Conservation (phyloP, 2,797 vertebrate species). For the Protonibea diacanthus region DNA sequence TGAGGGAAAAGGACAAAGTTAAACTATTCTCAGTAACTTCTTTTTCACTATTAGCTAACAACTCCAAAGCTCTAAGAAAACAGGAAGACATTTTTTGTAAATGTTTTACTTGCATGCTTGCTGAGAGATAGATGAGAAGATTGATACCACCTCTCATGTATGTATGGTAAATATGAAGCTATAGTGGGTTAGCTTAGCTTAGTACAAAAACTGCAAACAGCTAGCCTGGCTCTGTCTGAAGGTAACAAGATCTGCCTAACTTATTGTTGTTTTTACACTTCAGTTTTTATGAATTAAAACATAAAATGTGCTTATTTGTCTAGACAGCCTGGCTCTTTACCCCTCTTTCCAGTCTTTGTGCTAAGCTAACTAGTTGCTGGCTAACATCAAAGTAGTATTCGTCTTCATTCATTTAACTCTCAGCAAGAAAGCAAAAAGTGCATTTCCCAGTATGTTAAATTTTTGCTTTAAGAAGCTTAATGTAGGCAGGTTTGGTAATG, state of each 20-base stretch:
- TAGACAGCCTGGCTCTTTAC: too few relatives aligned
- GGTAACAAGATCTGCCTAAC: too few relatives aligned
- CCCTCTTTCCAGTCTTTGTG: background rate
- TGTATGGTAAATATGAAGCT: background rate
- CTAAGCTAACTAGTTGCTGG: background rate
- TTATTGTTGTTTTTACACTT: background rate
- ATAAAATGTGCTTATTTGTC: background rate
- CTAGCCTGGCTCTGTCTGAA: background rate
- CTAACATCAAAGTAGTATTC: background rate
- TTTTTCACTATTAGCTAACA: background rate
- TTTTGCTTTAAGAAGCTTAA: background rate
- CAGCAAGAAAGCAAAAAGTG: rapidly evolving
- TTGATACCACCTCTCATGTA: background rate
- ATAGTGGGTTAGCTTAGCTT: background rate
- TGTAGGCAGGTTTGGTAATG: background rate
- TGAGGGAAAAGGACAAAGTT: background rate
- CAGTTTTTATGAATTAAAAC: background rate
- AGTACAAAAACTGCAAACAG: background rate
- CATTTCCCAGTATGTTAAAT: background rate
- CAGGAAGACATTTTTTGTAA: background rate
- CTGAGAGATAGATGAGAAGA: background rate
- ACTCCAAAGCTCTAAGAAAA: background rate
- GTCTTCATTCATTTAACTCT: background rate
- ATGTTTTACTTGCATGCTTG: background rate
- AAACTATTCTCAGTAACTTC: background rate